phyloP scores from a whole-genome alignment of 1,140 invertebrate genomes.

The Polyergus mexicanus region DNA sequence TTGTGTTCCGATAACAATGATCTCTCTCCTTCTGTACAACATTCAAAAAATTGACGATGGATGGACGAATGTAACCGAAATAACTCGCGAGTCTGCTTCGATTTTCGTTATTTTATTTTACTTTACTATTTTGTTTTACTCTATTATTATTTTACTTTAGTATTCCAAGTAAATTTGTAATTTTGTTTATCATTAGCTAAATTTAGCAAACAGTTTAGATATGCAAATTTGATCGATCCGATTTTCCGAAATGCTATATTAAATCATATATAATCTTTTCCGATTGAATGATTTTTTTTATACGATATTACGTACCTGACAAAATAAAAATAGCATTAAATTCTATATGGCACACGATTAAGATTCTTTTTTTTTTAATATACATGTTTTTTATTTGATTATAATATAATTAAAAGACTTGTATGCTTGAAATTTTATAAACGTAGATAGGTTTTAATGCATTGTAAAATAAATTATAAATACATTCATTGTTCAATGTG shows the following conservation, averaged over 20 bases:
- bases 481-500: too few species aligned
- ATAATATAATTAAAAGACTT: not conserved
- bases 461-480: too few species aligned
- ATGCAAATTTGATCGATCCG: slow-evolving; percentile 1
- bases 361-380: not conserved
- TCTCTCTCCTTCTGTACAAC: slow-evolving; percentile 16
- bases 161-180: not conserved
- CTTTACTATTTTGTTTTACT: too few species aligned
- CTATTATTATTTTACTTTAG: not conserved
- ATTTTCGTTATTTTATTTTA: not conserved
- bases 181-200: not conserved
- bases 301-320: not conserved
- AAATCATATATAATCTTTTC: not conserved
- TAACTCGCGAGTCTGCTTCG: not conserved
- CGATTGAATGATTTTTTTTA: not conserved
- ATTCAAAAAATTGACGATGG: slow-evolving; percentile 14
- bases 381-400: not conserved
- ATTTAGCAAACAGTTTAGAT: not conserved
- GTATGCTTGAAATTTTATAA: not conserved
- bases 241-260: not conserved
- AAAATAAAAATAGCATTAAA: not conserved
- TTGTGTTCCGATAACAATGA: slow-evolving; percentile 51
- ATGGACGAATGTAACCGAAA: not conserved
- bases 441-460: too few species aligned
- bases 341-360: not conserved